phyloP scores from a whole-genome alignment of 1,140 invertebrate species.

The Drosophila asahinai region DNA sequence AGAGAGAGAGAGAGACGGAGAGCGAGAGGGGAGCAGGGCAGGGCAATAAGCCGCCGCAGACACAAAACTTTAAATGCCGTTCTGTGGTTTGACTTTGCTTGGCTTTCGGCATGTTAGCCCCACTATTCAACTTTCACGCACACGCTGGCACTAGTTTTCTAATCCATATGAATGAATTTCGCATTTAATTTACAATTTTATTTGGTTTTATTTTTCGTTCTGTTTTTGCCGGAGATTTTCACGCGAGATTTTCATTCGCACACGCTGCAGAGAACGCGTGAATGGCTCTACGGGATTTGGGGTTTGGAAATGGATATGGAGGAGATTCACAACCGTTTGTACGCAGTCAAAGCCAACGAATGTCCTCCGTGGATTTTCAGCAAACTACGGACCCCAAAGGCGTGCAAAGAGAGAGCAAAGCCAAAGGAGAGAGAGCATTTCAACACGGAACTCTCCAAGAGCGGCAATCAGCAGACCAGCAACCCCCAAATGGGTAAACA shows the following conservation, averaged over 20 bases:
- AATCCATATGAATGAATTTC: conserved; percentile 1
- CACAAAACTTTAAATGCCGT: conserved; percentile 77
- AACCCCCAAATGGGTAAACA: conserved; percentile 64
- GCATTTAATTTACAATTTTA: conserved; percentile 34
- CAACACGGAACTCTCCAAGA: conserved; percentile 70
- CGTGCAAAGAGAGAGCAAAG: conserved; percentile 48
- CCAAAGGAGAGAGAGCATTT: conserved; percentile 33
- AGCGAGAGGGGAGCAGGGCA: conserved; percentile 40
- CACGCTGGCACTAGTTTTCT: conserved; percentile 21
- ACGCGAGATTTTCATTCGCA: conserved; percentile 76
- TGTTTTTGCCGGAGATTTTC: conserved; percentile 46
- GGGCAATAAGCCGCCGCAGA: conserved; percentile 71
- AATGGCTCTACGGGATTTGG: conserved; percentile 31
- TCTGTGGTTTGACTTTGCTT: conserved; percentile 71
- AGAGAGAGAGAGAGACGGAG: conserved; percentile 11
- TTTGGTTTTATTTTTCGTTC: conserved; percentile 28
- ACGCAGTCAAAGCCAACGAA: conserved; percentile 77
- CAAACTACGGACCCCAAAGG: conserved; percentile 42
- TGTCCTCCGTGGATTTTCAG: conserved; percentile 59
- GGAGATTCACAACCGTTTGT: conserved; percentile 81
- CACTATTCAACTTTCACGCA: conserved; percentile 14
- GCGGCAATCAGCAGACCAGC: conserved; percentile 45
- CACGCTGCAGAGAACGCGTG: conserved; percentile 40
- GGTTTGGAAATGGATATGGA: conserved; percentile 35
- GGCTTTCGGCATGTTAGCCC: conserved; percentile 27